phyloP scores from a whole-genome alignment of 35 echinoderm and acorn worm genomes.

The Anneissia japonica region DNA sequence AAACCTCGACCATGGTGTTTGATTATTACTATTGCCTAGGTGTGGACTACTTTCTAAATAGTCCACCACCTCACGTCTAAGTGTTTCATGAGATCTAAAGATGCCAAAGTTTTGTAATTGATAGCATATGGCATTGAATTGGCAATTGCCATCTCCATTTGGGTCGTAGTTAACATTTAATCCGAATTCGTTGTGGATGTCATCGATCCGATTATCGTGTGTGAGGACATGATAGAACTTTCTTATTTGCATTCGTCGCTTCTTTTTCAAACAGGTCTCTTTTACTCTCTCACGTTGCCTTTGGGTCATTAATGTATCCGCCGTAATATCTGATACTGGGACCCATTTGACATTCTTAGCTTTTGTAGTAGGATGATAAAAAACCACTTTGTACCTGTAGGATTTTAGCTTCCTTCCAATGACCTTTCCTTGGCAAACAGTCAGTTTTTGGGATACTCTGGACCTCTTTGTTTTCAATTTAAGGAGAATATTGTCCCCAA shows the following conservation, averaged over 20 bases:
- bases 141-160: conserved; percentile 14
- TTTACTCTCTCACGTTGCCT: conserved; percentile 10
- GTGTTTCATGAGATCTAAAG: conserved; percentile 2
- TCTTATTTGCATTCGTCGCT: background rate
- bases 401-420: background rate
- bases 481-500: background rate
- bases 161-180: background rate
- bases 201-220: background rate
- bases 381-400: background rate
- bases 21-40: background rate
- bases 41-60: background rate
- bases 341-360: background rate
- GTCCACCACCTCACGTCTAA: background rate
- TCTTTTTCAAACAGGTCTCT: background rate
- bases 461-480: background rate
- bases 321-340: background rate
- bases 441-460: background rate
- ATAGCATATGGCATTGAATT: conserved; percentile 5
- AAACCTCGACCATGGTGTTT: background rate
- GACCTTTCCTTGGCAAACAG: background rate
- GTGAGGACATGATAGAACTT: background rate
- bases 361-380: background rate
- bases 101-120: background rate
- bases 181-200: background rate
- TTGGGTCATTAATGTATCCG: background rate